Conservation (phyloP, 2,797 vertebrate species). For the Rhabdophis nuchalis region DNA sequence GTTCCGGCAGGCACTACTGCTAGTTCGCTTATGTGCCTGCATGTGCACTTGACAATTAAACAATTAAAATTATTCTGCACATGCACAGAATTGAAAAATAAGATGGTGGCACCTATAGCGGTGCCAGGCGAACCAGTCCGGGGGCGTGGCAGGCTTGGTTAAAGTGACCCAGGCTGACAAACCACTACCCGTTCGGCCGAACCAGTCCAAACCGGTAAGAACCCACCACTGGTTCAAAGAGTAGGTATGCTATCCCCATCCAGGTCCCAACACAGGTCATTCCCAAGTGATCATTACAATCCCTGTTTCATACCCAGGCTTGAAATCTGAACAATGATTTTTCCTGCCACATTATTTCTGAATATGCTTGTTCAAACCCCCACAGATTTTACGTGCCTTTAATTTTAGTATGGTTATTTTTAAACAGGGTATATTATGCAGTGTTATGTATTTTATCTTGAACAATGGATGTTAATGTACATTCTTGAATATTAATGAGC, state of each 20-base stretch:
- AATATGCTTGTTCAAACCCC: not conserved
- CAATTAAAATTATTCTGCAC: too few species aligned
- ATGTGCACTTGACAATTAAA: too few species aligned
- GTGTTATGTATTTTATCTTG: not conserved
- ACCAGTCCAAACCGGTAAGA: too few species aligned
- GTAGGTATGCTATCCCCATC: not conserved
- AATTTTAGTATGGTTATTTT: not conserved
- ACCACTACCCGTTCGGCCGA: too few species aligned
- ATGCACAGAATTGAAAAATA: too few species aligned
- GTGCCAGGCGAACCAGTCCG: too few species aligned
- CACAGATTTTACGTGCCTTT: not conserved
- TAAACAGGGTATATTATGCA: not conserved
- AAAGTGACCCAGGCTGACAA: too few species aligned
- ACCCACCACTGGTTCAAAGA: not conserved
- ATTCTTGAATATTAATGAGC: not conserved
- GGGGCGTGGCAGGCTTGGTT: too few species aligned
- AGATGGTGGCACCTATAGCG: too few species aligned
- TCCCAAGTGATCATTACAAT: not conserved
- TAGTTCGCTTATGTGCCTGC: too few species aligned
- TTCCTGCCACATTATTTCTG: not conserved
- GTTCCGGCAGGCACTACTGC: too few species aligned
- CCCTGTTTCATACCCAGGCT: not conserved
- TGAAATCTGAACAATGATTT: not conserved
- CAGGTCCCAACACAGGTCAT: not conserved
- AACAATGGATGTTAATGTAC: not conserved